Evolutionary conservation across 2,888 invertebrate species (phyloP).

Genomic region (Fragum fragum): DNA sequence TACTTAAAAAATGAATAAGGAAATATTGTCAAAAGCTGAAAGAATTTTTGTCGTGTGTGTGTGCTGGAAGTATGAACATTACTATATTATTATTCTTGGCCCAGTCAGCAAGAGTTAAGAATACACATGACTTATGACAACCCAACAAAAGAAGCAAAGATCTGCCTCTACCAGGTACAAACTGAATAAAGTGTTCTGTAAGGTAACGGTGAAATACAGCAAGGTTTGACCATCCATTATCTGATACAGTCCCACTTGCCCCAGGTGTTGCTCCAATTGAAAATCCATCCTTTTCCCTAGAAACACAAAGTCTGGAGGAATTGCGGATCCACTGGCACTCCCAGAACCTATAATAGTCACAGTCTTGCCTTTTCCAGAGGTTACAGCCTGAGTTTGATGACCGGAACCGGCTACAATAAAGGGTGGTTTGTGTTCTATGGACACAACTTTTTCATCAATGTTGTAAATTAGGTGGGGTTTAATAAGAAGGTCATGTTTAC

Average conservation of each 20-base stretch:
- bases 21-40: too few species aligned
- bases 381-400: neutral
- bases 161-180: conserved; percentile 28
- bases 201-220: conserved; percentile 45
- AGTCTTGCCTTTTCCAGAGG: too few species aligned
- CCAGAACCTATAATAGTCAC: conserved; percentile 36
- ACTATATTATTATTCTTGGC: conserved; percentile 37
- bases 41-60: too few species aligned
- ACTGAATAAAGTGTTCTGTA: conserved; percentile 47
- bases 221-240: conserved; percentile 45
- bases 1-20: too few species aligned
- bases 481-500: neutral
- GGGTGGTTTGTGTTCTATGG: conserved; percentile 24
- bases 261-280: conserved; percentile 26
- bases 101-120: conserved; percentile 43
- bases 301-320: conserved; percentile 49
- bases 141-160: conserved; percentile 39
- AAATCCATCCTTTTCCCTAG: conserved; percentile 31
- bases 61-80: conserved; percentile 46
- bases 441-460: conserved; percentile 45
- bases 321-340: conserved; percentile 29
- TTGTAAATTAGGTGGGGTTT: conserved; percentile 38
- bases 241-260: conserved; percentile 34
- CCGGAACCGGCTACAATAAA: conserved; percentile 6
- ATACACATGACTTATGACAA: conserved; percentile 21